Conservation (phyloP, 1,140 invertebrate genomes). For the Diorhabda sublineata region DNA sequence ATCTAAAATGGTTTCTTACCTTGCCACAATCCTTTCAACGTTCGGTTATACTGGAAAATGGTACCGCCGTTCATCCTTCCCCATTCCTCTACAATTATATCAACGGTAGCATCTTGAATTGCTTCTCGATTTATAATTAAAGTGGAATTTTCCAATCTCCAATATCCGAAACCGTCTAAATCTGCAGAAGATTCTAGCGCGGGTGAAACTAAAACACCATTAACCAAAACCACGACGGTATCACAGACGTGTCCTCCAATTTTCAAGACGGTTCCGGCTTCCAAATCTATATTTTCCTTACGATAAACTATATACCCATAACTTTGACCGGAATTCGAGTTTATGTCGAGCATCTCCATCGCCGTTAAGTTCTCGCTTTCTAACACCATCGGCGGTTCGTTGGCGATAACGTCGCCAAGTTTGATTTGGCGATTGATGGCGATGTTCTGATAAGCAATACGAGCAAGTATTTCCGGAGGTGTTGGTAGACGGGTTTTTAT, state of each 20-base stretch:
- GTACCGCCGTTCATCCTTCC: slow-evolving; percentile 55
- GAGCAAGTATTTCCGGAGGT: slow-evolving; percentile 36
- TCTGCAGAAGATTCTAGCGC: slow-evolving; percentile 37
- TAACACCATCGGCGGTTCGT: slow-evolving; percentile 32
- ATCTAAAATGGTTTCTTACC: slow-evolving; percentile 28
- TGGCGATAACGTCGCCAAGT: slow-evolving; percentile 38
- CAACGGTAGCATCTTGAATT: slow-evolving; percentile 43
- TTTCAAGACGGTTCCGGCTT: slow-evolving; percentile 38
- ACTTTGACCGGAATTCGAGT: slow-evolving; percentile 54
- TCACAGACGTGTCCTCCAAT: slow-evolving; percentile 52
- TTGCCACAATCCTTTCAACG: slow-evolving; percentile 52
- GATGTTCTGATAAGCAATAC: slow-evolving; percentile 40
- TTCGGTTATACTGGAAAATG: slow-evolving; percentile 41
- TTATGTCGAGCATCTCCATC: slow-evolving; percentile 60
- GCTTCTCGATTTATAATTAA: slow-evolving; percentile 27
- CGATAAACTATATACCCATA: slow-evolving; percentile 57
- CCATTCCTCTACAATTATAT: slow-evolving; percentile 58
- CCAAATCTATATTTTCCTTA: slow-evolving; percentile 39
- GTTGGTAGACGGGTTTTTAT: slow-evolving; percentile 46
- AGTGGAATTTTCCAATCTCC: slow-evolving; percentile 43
- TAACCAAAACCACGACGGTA: slow-evolving; percentile 51
- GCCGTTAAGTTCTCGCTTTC: slow-evolving; percentile 33
- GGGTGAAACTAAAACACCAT: slow-evolving; percentile 44
- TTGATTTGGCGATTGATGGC: slow-evolving; percentile 35
- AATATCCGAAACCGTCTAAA: slow-evolving; percentile 48